These are phyloP conservation scores for Catalaphyllia jardinei DNA, from an alignment of 64 coral and sea anemone genomes.

Conservation along the genomic window DNA sequence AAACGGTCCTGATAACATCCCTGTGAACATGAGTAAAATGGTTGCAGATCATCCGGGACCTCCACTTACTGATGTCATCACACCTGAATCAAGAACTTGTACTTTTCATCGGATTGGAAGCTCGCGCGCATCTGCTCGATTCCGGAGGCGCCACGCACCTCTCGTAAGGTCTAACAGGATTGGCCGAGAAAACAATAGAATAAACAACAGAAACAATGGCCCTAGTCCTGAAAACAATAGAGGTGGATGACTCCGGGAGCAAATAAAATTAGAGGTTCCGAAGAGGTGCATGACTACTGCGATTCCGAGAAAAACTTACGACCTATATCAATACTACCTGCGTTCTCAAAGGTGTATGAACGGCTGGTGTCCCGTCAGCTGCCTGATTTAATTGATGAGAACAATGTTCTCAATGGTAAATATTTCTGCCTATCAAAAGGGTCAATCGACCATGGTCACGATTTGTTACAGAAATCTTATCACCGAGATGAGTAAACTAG, in stretches of 20 bases:
- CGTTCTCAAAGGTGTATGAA: constrained; percentile 68
- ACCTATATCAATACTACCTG: constrained; percentile 59
- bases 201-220: too few species aligned
- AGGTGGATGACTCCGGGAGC: too few species aligned
- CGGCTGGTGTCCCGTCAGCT: constrained; percentile 48
- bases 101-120: constrained; percentile 32
- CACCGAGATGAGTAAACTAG: constrained; percentile 9
- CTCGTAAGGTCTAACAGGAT: too few species aligned
- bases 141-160: too few species aligned
- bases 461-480: constrained; percentile 29
- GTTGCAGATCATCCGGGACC: neutral
- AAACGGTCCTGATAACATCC: neutral
- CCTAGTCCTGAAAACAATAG: too few species aligned
- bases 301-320: constrained; percentile 26
- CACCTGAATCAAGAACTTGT: neutral
- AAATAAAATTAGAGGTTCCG: too few species aligned
- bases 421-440: constrained; percentile 49
- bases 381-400: constrained; percentile 54
- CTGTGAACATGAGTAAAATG: constrained; percentile 7
- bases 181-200: too few species aligned
- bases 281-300: too few species aligned
- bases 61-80: neutral
- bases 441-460: constrained; percentile 53
- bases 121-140: constrained; percentile 47
- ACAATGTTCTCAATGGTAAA: constrained; percentile 53